Evolutionary conservation across 2,888 invertebrate species (phyloP).

Genomic region (Thera obeliscata): DNA sequence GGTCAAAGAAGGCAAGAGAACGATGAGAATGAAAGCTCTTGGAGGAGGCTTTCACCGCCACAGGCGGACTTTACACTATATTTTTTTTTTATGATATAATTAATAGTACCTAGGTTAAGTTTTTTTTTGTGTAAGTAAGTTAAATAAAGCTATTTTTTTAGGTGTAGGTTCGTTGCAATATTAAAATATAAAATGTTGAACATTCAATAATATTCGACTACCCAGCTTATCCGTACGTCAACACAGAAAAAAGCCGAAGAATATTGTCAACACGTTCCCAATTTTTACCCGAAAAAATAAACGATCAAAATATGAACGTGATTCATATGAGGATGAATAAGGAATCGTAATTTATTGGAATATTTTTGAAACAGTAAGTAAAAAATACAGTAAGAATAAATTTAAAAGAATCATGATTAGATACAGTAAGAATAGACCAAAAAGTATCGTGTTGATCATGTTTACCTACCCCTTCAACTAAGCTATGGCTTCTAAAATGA

Average conservation of each 20-base stretch:
- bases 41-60: no score
- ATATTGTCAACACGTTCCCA: conserved; percentile 39
- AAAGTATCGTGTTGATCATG: no score
- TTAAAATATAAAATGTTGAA: conserved; percentile 17
- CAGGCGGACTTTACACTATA: no score
- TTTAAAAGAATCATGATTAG: no score
- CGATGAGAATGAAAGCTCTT: no score
- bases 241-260: conserved; percentile 27
- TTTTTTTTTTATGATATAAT: no score
- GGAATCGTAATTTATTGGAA: conserved; percentile 44
- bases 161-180: background rate
- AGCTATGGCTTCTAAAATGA: no score
- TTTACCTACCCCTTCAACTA: no score
- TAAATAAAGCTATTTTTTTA: no score
- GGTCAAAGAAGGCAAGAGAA: no score
- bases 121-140: no score
- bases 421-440: background rate
- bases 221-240: conserved; percentile 25
- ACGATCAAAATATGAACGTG: conserved; percentile 38
- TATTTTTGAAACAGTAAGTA: conserved; percentile 4
- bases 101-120: no score
- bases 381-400: background rate
- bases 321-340: conserved; percentile 38
- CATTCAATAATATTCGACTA: conserved; percentile 12
- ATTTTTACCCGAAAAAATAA: conserved; percentile 33